Conservation (phyloP, 2,888 invertebrate species). For the Leptopilina drosophilae region DNA sequence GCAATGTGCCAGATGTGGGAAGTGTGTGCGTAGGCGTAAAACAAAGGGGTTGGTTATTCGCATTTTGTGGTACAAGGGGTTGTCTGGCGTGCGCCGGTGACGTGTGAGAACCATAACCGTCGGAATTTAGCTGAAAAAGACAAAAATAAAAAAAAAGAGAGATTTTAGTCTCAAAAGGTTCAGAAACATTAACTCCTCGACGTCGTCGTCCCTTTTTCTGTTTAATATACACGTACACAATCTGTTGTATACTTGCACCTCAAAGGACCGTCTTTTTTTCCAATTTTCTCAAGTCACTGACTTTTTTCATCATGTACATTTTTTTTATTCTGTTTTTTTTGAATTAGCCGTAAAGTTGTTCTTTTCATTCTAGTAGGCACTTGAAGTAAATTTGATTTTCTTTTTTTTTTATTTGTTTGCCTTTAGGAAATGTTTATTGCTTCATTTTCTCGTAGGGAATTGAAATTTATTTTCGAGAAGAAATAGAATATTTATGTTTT, state of each 20-base stretch:
- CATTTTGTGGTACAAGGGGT: slow-evolving; percentile 86
- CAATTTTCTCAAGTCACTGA: slow-evolving; percentile 16
- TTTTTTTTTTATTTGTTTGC: too few relatives aligned
- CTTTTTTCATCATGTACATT: not conserved
- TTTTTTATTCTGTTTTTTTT: not conserved
- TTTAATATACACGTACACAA: not conserved
- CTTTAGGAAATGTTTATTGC: too few relatives aligned
- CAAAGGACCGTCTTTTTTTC: slow-evolving; percentile 20
- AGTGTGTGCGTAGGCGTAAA: slow-evolving; percentile 77
- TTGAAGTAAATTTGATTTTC: not conserved
- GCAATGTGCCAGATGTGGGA: slow-evolving; percentile 79
- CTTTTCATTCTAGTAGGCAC: not conserved
- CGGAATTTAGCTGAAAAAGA: slow-evolving; percentile 86
- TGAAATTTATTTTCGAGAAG: too few relatives aligned
- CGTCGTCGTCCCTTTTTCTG: not conserved
- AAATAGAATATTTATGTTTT: too few relatives aligned
- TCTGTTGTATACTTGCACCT: not conserved
- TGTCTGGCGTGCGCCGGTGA: slow-evolving; percentile 87
- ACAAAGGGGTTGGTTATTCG: slow-evolving; percentile 75
- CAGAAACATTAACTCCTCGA: not conserved
- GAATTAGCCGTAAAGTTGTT: not conserved
- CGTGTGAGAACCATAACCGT: slow-evolving; percentile 91
- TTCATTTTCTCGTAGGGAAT: too few relatives aligned
- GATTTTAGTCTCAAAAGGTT: slow-evolving; percentile 19
- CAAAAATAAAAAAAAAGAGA: slow-evolving; percentile 2